Evolutionary conservation across 2,888 invertebrate genomes (phyloP).

Genomic region (Cyclophora punctaria): DNA sequence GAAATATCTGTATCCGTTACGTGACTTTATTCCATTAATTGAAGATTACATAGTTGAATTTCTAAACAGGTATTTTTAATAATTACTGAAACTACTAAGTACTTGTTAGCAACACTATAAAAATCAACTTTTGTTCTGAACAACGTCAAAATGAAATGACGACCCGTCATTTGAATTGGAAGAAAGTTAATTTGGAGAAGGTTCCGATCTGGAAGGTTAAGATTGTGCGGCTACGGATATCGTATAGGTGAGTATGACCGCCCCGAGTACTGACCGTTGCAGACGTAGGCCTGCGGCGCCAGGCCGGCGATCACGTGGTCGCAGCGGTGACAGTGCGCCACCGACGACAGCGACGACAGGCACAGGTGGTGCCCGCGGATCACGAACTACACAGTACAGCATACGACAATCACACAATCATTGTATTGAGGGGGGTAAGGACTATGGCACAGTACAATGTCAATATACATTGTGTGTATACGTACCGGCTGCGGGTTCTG

Average conservation of each 20-base stretch:
- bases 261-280: constrained; percentile 76
- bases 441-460: no score
- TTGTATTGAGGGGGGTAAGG: no score
- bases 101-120: no score
- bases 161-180: no score
- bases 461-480: background rate
- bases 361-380: constrained; percentile 93
- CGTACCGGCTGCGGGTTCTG: constrained; percentile 60
- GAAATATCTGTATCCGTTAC: no score
- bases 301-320: constrained; percentile 94
- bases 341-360: constrained; percentile 90
- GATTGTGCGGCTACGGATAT: background rate
- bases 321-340: constrained; percentile 95
- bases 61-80: no score
- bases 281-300: constrained; percentile 97
- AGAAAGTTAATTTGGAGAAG: background rate
- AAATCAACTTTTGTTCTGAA: no score
- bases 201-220: background rate
- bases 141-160: no score
- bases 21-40: no score
- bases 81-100: no score
- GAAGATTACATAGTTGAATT: no score
- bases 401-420: no score
- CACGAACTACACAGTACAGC: constrained; percentile 71
- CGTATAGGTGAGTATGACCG: background rate